phyloP scores from a whole-genome alignment of 2,888 invertebrate species.

The Netelia inedita region DNA sequence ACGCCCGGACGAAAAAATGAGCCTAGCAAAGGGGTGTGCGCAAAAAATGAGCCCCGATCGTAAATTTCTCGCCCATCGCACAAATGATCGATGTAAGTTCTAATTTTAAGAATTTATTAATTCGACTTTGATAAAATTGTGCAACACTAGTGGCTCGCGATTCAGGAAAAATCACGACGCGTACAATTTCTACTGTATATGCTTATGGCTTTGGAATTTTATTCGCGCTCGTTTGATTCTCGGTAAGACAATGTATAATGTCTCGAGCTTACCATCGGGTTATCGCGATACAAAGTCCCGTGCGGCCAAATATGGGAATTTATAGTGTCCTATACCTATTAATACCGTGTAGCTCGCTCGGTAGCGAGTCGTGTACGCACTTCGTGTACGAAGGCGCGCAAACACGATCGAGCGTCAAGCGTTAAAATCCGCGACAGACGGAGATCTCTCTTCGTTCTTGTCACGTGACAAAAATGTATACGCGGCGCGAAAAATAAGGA shows the following conservation, averaged over 20 bases:
- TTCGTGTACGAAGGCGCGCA: slow-evolving; percentile 7
- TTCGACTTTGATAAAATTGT: neutral
- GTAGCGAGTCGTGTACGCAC: slow-evolving; percentile 2
- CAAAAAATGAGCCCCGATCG: too few species aligned
- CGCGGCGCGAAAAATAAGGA: neutral
- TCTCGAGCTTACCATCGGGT: slow-evolving; percentile 4
- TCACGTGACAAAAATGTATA: neutral
- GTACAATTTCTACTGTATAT: slow-evolving; percentile 22
- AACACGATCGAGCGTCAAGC: slow-evolving; percentile 31
- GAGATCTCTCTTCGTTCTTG: slow-evolving; percentile 38
- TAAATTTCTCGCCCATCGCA: too few species aligned
- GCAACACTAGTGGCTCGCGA: neutral
- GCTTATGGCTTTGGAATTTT: neutral
- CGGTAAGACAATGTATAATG: slow-evolving; percentile 43
- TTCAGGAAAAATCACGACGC: slow-evolving; percentile 3
- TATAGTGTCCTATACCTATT: slow-evolving; percentile 49
- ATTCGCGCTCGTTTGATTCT: slow-evolving; percentile 28
- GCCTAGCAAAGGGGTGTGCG: too few species aligned
- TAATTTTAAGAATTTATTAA: too few species aligned
- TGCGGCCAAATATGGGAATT: slow-evolving; percentile 65
- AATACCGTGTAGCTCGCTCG: slow-evolving; percentile 27
- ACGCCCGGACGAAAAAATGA: too few species aligned
- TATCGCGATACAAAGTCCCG: slow-evolving; percentile 46
- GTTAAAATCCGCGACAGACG: neutral
- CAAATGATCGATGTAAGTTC: too few species aligned